phyloP scores from a whole-genome alignment of 2,888 invertebrate species.

The Thera obeliscata region DNA sequence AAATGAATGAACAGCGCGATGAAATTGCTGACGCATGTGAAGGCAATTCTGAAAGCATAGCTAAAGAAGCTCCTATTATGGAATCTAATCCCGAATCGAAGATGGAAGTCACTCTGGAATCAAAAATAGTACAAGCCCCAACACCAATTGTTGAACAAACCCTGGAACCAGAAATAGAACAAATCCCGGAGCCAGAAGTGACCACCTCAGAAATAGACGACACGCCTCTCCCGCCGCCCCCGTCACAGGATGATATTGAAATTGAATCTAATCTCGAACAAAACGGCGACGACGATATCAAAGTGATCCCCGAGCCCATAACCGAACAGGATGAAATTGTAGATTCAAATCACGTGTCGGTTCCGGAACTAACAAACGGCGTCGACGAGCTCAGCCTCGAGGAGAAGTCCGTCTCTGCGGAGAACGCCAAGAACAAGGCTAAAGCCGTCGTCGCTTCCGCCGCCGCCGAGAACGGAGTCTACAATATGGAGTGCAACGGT shows the following conservation, averaged over 20 bases:
- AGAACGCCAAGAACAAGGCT: slow-evolving; percentile 54
- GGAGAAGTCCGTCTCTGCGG: slow-evolving; percentile 47
- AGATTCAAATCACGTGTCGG: slow-evolving; percentile 44
- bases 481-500: slow-evolving; percentile 59
- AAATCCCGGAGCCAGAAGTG: slow-evolving; percentile 22
- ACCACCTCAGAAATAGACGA: slow-evolving; percentile 46
- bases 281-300: slow-evolving; percentile 34
- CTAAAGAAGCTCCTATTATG: slow-evolving; percentile 2
- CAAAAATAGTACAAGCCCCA: slow-evolving; percentile 18
- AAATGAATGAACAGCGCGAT: slow-evolving; percentile 15
- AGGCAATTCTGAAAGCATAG: slow-evolving; percentile 9
- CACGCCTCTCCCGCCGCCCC: slow-evolving; percentile 59
- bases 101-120: slow-evolving; percentile 21
- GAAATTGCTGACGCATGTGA: slow-evolving; percentile 4
- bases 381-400: slow-evolving; percentile 41
- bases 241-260: slow-evolving; percentile 47
- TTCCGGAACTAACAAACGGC: slow-evolving; percentile 39
- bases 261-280: slow-evolving; percentile 34
- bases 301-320: slow-evolving; percentile 38
- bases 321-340: slow-evolving; percentile 32
- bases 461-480: slow-evolving; percentile 47
- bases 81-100: slow-evolving; percentile 21
- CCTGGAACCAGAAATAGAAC: slow-evolving; percentile 21
- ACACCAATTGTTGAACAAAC: slow-evolving; percentile 25
- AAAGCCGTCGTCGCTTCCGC: slow-evolving; percentile 44